Evolutionary conservation across 1,140 invertebrate species (phyloP), one percentile per base, ranked within the genome.

Genomic region (Akabosia matsudoensis): DNA sequence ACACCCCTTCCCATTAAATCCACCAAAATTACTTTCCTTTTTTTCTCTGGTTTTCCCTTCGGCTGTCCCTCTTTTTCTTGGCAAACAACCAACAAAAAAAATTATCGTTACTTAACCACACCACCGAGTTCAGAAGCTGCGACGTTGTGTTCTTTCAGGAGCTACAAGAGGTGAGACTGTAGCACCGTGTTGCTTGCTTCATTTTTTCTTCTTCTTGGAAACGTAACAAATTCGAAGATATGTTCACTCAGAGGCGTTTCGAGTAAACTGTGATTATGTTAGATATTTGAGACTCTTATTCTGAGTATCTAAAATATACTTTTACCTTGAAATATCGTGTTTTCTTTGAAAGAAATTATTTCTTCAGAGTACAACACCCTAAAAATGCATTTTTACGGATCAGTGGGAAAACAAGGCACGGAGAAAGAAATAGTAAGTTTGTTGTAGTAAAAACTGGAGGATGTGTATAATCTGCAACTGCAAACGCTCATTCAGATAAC

Each of bases 1-100:
- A n/a, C n/a, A n/a, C n/a, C n/a, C n/a, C n/a, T n/a, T n/a, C n/a
- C n/a, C n/a, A n/a, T n/a, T n/a, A n/a, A n/a, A n/a, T n/a, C n/a
- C n/a, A n/a, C n/a, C n/a, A n/a, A n/a, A n/a, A n/a, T n/a, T n/a
- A n/a, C n/a, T 56, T 56, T 56, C 54, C n/a, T 56, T 56, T 56
- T 56, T 56, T 56, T 56, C 54, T 22, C 18, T 45, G 7, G 13
- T 56, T 56, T 24, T 22, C 54, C 54, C 54, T 56, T 56, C 22
- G 10, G 54, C 13, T 56, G 13, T 56, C 54, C 54, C 54, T 56
- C 54, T 22, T 56, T 56, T 56, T 56, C 54, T 56, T 56, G 54
- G 54, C 54, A 56, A 56, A 56, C 54, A 56, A 56, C 54, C 54
- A 56, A 22, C 24, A 24, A 22, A 13, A 56, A 56, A 56, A 56